Evolutionary conservation across 2,888 invertebrate species (phyloP), one percentile per base, ranked within the genome.

Genomic region (Noctua comes): DNA sequence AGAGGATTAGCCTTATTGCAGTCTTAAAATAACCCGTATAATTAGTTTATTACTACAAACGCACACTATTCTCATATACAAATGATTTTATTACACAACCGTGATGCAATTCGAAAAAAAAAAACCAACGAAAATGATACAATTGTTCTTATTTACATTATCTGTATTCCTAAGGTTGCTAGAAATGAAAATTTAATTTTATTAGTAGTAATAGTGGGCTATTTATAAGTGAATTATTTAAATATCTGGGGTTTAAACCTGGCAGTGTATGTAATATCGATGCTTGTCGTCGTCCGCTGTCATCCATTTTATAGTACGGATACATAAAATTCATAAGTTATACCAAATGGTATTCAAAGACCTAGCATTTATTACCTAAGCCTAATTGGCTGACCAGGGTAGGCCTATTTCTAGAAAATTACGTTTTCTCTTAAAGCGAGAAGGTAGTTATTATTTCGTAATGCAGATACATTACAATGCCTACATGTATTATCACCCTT

Each of bases 131-230:
- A 78, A 79, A 76, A 66, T 43, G 51, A 70, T 80, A 85, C 78
- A 86, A 82, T 86, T 83, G 83, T 86, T 89, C 83, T 82, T 86
- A 88, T 86, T 77, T 88, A 88, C 86, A 85, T 80, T 76, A 71
- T 81, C 71, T 83, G 81, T 78, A 85, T 82, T 65, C 68, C 76
- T 82, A 87, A 65, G 69, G 78, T 81, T 79, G 82, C 87, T 85
- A 88, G 79, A 88, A 88, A 88, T 88, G 87, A 86, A 88, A 88
- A 88, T 86, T 84, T 77, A 86, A 85, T 79, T 76, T 51, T 71
- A 66, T 48, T 40, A n/a, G 57, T 70, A 48, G 27, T 40, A n/a
- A n/a, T 11, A n/a, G 18, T 36, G 43, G 31, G 43, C 24, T 73
- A 59, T 46, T 36, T 27, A 4, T 11, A n/a, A 24, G 27, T 40